Conservation (phyloP, 2,888 invertebrate species). For the Leptinotarsa rubiginosa region DNA sequence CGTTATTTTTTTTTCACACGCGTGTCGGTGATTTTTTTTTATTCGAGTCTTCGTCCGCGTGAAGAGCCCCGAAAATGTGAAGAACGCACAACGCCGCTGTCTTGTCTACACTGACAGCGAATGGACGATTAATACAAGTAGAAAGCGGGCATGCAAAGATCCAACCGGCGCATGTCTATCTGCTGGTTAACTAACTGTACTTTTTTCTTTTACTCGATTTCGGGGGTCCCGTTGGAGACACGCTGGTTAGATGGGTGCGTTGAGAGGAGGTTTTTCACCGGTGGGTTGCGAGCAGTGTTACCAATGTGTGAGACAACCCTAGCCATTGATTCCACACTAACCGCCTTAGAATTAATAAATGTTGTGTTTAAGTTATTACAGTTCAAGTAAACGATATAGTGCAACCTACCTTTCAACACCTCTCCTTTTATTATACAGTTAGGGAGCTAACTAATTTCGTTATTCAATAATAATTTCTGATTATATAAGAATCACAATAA, state of each 20-base stretch:
- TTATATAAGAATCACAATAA: no score
- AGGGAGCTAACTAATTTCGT: no score
- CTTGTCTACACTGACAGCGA: slow-evolving; percentile 39
- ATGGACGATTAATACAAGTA: slow-evolving; percentile 49
- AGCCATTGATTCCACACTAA: no score
- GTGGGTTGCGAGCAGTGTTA: no score
- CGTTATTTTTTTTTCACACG: neutral
- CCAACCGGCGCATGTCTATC: slow-evolving; percentile 57
- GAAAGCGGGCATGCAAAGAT: slow-evolving; percentile 62
- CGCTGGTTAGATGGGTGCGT: neutral
- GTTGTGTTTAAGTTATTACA: no score
- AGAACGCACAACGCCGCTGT: slow-evolving; percentile 2
- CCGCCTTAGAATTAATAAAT: no score
- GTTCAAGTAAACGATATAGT: no score
- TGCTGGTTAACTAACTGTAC: slow-evolving; percentile 56
- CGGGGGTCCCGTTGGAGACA: slow-evolving; percentile 1
- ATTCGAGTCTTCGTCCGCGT: neutral
- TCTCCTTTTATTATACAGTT: no score
- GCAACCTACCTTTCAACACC: no score
- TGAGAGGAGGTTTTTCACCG: no score
- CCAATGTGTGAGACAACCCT: no score
- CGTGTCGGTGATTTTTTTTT: neutral
- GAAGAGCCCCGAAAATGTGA: neutral
- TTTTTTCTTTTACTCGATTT: slow-evolving; percentile 47
- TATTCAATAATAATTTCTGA: no score